These are phyloP conservation scores for Yponomeuta malinellus DNA, from an alignment of 2,888 invertebrate species.

Conservation along the genomic window DNA sequence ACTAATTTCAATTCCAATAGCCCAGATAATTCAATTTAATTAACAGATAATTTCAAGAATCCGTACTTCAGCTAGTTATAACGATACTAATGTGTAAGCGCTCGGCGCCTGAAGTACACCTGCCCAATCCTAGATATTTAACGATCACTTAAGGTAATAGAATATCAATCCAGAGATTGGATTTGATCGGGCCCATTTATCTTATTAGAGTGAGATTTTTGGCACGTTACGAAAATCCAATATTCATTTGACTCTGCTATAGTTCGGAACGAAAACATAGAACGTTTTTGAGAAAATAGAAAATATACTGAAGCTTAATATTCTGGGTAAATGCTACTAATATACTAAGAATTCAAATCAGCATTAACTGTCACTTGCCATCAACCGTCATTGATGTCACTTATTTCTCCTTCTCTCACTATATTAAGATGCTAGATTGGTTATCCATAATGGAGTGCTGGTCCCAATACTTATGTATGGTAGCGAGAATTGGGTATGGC, in stretches of 20 bases:
- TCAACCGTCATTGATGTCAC: too few relatives aligned
- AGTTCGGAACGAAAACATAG: neutral
- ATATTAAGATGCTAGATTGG: too few relatives aligned
- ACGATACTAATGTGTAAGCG: neutral
- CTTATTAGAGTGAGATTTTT: constrained; percentile 25
- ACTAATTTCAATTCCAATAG: too few relatives aligned
- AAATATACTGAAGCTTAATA: neutral
- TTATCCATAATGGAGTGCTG: too few relatives aligned
- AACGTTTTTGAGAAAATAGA: neutral
- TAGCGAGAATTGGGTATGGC: too few relatives aligned
- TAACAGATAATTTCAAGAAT: neutral
- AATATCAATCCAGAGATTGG: constrained; percentile 39
- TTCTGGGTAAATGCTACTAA: neutral
- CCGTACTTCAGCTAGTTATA: neutral
- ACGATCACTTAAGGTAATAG: constrained; percentile 41
- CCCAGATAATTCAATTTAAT: too few relatives aligned
- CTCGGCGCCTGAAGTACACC: neutral
- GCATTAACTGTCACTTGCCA: too few relatives aligned
- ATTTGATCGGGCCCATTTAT: constrained; percentile 35
- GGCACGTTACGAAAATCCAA: constrained; percentile 12
- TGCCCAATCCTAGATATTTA: constrained; percentile 27
- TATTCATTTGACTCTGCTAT: constrained; percentile 1
- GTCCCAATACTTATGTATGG: too few relatives aligned
- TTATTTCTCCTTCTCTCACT: too few relatives aligned
- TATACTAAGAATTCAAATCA: neutral